phyloP scores from a whole-genome alignment of 2,113 vertebrate species.

The Oophaga pumilio region DNA sequence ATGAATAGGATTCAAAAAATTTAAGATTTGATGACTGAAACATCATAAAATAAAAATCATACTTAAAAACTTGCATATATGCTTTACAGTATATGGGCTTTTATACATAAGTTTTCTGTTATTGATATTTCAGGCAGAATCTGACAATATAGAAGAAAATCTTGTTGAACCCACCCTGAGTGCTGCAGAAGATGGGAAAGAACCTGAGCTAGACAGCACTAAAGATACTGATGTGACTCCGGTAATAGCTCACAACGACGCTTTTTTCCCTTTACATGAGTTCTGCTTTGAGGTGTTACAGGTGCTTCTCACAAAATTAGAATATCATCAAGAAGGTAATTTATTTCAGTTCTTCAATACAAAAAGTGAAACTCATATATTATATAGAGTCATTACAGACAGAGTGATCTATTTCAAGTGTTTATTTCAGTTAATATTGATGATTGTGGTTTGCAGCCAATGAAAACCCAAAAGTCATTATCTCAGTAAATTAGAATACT shows the following conservation, averaged over 20 bases:
- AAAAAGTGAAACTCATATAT: too few species aligned
- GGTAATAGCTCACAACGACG: constrained; percentile 55
- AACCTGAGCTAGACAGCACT: constrained; percentile 55
- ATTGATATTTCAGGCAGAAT: constrained; percentile 60
- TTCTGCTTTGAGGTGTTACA: too few species aligned
- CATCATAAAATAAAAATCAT: too few species aligned
- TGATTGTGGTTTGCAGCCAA: too few species aligned
- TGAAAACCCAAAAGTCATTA: too few species aligned
- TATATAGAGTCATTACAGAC: too few species aligned
- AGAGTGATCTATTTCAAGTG: too few species aligned
- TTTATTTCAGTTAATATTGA: too few species aligned
- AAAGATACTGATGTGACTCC: constrained; percentile 56
- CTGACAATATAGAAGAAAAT: constrained; percentile 23
- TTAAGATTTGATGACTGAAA: background rate
- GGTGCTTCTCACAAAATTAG: too few species aligned
- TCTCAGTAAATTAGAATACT: too few species aligned
- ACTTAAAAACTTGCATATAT: background rate
- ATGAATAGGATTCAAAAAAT: background rate
- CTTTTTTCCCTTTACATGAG: background rate
- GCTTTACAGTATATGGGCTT: background rate
- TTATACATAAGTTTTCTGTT: background rate
- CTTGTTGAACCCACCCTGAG: background rate
- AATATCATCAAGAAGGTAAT: too few species aligned
- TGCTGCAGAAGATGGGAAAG: constrained; percentile 64
- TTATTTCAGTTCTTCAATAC: too few species aligned